phyloP scores from a whole-genome alignment of 1,140 invertebrate species.

The Drosophila tani region DNA sequence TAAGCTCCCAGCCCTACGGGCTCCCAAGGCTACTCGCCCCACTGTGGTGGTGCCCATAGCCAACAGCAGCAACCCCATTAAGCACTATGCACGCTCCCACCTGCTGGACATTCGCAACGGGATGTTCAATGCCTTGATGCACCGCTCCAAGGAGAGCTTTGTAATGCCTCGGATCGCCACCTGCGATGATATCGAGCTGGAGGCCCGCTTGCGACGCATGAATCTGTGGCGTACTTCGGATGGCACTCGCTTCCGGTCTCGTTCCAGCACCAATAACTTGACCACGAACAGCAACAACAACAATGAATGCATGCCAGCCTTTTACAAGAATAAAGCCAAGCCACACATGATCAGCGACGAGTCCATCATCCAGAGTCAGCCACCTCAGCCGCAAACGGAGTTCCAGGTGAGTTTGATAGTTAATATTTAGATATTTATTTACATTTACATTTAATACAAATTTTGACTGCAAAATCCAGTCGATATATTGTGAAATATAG shows the following conservation, averaged over 20 bases:
- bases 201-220: conserved; percentile 73
- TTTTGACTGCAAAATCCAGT: background rate
- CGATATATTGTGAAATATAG: background rate
- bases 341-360: conserved; percentile 70
- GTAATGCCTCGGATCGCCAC: conserved; percentile 76
- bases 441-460: no score
- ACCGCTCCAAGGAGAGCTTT: conserved; percentile 56
- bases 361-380: conserved; percentile 79
- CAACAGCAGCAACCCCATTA: background rate
- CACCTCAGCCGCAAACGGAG: conserved; percentile 70
- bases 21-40: conserved; percentile 18
- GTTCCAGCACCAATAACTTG: conserved; percentile 14
- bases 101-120: conserved; percentile 70
- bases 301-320: conserved; percentile 72
- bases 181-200: conserved; percentile 80
- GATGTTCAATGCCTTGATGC: conserved; percentile 58
- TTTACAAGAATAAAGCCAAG: conserved; percentile 69
- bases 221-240: conserved; percentile 69
- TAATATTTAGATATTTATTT: no score
- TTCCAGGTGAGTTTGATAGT: conserved; percentile 65
- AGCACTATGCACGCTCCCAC: conserved; percentile 61
- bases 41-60: background rate
- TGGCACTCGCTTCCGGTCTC: conserved; percentile 33
- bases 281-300: conserved; percentile 28
- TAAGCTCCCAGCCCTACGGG: conserved; percentile 13